Percentiles rank a stretch among this genome's conserved stretches.
These are phyloP conservation scores for Pristionchus pacificus DNA, from an alignment of 1,140 invertebrate genomes.

Conservation along the genomic window DNA sequence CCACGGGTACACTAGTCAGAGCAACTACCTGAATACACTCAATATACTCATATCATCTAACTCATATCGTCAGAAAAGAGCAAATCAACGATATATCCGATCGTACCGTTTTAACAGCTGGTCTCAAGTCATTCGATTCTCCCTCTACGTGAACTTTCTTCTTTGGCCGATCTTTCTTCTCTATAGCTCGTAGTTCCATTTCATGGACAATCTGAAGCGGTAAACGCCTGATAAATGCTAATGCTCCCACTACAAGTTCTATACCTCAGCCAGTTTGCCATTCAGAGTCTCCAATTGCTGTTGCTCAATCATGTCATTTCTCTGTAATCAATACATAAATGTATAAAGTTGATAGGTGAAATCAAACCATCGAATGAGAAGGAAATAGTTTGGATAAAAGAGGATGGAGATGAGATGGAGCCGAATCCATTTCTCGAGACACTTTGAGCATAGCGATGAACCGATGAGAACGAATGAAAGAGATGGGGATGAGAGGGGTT, in stretches of 20 bases:
- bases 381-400: background rate
- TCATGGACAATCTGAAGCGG: no score
- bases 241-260: no score
- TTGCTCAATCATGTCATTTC: background rate
- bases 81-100: background rate
- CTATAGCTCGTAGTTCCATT: no score
- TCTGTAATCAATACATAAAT: no score
- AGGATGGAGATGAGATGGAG: background rate
- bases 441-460: no score
- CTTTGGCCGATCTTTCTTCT: no score
- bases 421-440: background rate
- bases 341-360: no score
- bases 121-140: no score
- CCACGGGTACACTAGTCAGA: slow-evolving; percentile 7
- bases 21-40: slow-evolving; percentile 16
- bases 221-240: no score
- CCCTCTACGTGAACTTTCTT: no score
- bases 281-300: background rate
- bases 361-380: background rate
- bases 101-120: no score
- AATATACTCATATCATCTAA: background rate
- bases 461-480: background rate
- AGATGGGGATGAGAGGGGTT: no score
- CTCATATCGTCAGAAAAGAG: background rate
- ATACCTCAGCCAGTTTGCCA: background rate